phyloP scores from a whole-genome alignment of 2,888 invertebrate species.

The Chaetoderma sp. region DNA sequence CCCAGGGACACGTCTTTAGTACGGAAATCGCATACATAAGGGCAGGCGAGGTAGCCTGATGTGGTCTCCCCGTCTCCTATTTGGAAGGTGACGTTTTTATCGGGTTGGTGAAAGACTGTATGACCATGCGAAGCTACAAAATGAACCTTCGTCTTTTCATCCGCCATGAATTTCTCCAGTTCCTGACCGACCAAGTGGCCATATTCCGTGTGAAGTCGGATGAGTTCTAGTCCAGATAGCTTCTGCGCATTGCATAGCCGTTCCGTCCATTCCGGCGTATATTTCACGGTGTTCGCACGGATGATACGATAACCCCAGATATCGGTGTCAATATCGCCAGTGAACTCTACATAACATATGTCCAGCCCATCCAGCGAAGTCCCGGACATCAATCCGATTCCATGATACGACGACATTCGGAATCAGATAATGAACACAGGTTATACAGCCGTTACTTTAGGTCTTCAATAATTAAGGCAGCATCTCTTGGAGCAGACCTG shows the following conservation, averaged over 20 bases:
- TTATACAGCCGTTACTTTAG: too few species aligned
- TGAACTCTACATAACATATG: conserved; percentile 59
- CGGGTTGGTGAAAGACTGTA: conserved; percentile 63
- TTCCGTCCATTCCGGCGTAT: conserved; percentile 46
- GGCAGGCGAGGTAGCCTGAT: conserved; percentile 46
- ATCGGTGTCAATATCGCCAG: conserved; percentile 52
- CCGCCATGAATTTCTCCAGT: conserved; percentile 43
- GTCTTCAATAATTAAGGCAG: too few species aligned
- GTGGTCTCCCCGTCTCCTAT: conserved; percentile 63
- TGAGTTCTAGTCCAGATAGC: conserved; percentile 49
- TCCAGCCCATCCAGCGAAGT: conserved; percentile 64
- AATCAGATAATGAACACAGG: too few species aligned
- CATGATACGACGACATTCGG: conserved; percentile 57
- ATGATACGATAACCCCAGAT: conserved; percentile 58
- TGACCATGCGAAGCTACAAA: conserved; percentile 63
- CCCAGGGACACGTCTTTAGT: conserved; percentile 61
- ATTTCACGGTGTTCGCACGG: conserved; percentile 47
- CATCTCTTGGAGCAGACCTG: too few species aligned
- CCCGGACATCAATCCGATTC: conserved; percentile 64
- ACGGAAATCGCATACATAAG: conserved; percentile 59
- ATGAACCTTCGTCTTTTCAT: conserved; percentile 37
- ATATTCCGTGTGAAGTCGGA: conserved; percentile 57
- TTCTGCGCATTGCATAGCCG: conserved; percentile 43
- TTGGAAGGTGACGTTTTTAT: conserved; percentile 57
- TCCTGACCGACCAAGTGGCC: conserved; percentile 54